phyloP scores from a whole-genome alignment of 2,797 vertebrate species.

The Leptatherina wallacei region DNA sequence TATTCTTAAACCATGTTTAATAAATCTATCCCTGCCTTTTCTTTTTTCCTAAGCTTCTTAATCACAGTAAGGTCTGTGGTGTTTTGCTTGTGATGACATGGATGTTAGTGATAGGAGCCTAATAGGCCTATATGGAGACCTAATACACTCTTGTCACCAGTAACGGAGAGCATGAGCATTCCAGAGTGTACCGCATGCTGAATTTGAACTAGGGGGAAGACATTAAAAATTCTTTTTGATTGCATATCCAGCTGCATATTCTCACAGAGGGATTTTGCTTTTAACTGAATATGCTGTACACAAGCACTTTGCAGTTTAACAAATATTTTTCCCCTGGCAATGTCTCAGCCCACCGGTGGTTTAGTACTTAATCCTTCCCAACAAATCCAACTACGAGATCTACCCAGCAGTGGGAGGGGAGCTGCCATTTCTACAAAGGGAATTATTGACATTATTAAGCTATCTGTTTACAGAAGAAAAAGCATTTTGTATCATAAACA shows the following conservation, averaged over 20 bases:
- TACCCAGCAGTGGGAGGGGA: slow-evolving; percentile 65
- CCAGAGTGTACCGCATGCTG: slow-evolving; percentile 62
- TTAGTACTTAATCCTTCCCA: slow-evolving; percentile 75
- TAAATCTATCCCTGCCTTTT: background rate
- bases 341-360: slow-evolving; percentile 75
- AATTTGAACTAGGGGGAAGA: slow-evolving; percentile 72
- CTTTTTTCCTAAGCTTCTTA: slow-evolving; percentile 6
- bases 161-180: slow-evolving; percentile 53
- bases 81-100: slow-evolving; percentile 33
- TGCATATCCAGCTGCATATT: slow-evolving; percentile 77
- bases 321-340: slow-evolving; percentile 80
- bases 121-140: slow-evolving; percentile 50
- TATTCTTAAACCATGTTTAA: slow-evolving; percentile 24
- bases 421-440: slow-evolving; percentile 75
- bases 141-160: slow-evolving; percentile 71
- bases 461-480: slow-evolving; percentile 69
- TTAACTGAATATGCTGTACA: slow-evolving; percentile 81
- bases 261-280: slow-evolving; percentile 76
- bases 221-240: slow-evolving; percentile 87
- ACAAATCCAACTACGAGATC: slow-evolving; percentile 69
- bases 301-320: slow-evolving; percentile 83
- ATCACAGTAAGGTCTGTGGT: slow-evolving; percentile 9
- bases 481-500: slow-evolving; percentile 60
- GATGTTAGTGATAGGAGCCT: slow-evolving; percentile 51
- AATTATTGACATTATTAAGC: slow-evolving; percentile 80